Evolutionary conservation across 2,797 vertebrate genomes (phyloP).

Genomic region (Lepidocolaptes lacrymiger): DNA sequence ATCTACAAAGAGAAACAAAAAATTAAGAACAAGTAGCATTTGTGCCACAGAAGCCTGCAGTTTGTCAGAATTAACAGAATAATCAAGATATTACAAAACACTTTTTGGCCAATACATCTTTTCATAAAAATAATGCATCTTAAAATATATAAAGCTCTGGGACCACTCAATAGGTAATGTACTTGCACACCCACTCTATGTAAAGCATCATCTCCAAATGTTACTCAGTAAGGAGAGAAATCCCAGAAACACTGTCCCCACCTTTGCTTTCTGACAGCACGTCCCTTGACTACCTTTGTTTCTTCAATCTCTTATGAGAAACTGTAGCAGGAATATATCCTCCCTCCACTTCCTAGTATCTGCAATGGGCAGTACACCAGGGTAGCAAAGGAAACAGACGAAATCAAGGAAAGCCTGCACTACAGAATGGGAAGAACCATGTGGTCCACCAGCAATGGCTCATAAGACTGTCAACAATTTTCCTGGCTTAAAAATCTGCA

Average conservation of each 20-base stretch:
- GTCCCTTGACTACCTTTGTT: background rate
- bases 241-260: background rate
- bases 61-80: background rate
- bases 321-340: background rate
- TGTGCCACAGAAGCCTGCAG: background rate
- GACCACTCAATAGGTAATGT: background rate
- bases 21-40: background rate
- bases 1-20: conserved; percentile 68
- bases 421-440: background rate
- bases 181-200: background rate
- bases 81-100: background rate
- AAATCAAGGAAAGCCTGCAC: background rate
- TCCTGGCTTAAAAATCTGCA: background rate
- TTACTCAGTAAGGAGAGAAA: background rate
- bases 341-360: background rate
- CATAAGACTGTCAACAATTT: background rate
- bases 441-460: background rate
- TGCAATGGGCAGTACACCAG: background rate
- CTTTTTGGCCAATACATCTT: background rate
- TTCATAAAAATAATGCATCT: background rate
- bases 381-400: background rate
- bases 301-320: background rate
- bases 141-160: background rate
- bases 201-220: background rate
- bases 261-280: background rate